Percentiles rank a stretch among this genome's conserved stretches.
These are phyloP conservation scores for Linyphia triangularis DNA, from an alignment of 2,888 invertebrate species.

Conservation along the genomic window DNA sequence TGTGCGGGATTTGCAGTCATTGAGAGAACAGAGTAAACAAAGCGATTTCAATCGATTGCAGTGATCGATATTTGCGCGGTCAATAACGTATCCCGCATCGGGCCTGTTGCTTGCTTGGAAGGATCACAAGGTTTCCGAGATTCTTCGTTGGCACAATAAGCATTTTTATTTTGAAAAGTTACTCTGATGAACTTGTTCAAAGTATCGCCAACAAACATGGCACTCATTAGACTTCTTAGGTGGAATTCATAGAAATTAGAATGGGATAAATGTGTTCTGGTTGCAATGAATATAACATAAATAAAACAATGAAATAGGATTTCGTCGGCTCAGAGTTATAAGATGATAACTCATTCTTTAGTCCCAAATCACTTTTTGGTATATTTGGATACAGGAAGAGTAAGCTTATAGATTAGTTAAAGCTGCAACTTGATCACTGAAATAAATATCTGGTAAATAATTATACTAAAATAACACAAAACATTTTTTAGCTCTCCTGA, in stretches of 20 bases:
- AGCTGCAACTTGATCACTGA: too few relatives aligned
- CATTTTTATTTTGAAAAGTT: constrained; percentile 54
- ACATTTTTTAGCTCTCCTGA: too few relatives aligned
- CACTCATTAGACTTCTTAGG: too few relatives aligned
- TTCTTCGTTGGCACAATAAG: constrained; percentile 7
- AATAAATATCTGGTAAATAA: too few relatives aligned
- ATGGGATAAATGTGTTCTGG: too few relatives aligned
- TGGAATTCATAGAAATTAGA: too few relatives aligned
- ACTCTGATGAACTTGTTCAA: not conserved
- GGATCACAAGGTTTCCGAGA: constrained; percentile 37
- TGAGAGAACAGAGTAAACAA: not conserved
- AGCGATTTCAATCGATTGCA: constrained; percentile 61
- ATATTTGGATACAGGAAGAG: too few relatives aligned
- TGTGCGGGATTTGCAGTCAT: not conserved
- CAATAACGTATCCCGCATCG: constrained; percentile 40
- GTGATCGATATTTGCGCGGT: constrained; percentile 69
- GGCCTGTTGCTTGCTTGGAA: not conserved
- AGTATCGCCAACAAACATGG: too few relatives aligned
- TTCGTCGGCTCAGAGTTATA: not conserved
- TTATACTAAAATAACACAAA: too few relatives aligned
- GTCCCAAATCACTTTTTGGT: too few relatives aligned
- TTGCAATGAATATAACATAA: not conserved
- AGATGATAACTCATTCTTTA: too few relatives aligned
- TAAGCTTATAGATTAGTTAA: too few relatives aligned
- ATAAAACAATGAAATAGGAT: not conserved